Evolutionary conservation across 2,797 vertebrate species (phyloP).

Genomic region (Todus mexicanus): DNA sequence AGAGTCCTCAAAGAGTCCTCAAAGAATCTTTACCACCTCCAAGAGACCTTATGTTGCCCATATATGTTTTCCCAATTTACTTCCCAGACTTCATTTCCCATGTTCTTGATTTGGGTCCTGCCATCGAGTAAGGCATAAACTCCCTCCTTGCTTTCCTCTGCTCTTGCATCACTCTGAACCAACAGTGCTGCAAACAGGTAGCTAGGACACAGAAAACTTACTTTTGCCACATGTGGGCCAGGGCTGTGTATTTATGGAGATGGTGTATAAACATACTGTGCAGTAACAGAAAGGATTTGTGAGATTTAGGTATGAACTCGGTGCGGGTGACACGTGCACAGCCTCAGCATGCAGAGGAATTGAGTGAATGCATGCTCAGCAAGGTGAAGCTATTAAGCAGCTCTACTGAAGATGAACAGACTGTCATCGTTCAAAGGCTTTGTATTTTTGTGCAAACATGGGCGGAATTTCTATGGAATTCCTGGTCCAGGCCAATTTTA

Average conservation of each 20-base stretch:
- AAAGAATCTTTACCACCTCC: too few relatives aligned
- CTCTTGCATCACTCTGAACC: background rate
- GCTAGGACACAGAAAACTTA: background rate
- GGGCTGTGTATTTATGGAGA: background rate
- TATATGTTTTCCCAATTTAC: background rate
- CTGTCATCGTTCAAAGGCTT: background rate
- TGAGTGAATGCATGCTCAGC: fast-evolving
- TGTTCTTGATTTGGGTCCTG: background rate
- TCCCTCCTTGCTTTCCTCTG: background rate
- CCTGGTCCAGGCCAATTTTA: background rate
- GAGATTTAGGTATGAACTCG: background rate
- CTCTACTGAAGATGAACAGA: background rate
- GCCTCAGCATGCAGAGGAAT: background rate
- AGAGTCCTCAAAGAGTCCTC: background rate
- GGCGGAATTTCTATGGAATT: background rate
- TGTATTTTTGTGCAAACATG: background rate
- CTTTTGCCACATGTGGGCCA: background rate
- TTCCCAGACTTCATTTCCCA: background rate
- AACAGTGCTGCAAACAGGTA: background rate
- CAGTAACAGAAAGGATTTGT: background rate
- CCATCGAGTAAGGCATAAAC: background rate
- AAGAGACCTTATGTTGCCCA: background rate
- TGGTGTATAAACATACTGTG: background rate
- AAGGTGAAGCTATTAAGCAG: background rate
- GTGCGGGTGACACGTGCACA: background rate